These are phyloP conservation scores for Sebastes hubbsi DNA, from an alignment of 2,797 vertebrate species.

Conservation along the genomic window DNA sequence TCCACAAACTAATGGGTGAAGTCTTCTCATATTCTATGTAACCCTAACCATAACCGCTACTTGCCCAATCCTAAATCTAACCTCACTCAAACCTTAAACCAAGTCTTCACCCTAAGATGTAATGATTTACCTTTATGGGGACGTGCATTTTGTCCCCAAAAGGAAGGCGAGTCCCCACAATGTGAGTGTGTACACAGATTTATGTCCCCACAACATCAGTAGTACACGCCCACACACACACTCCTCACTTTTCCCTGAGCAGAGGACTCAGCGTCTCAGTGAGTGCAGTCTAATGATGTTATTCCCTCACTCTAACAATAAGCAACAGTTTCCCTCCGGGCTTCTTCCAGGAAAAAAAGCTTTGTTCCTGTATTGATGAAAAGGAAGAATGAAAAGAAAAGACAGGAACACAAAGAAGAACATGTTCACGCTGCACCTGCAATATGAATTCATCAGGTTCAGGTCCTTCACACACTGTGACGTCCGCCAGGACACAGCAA, in stretches of 20 bases:
- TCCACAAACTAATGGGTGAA: too few species aligned
- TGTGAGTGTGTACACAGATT: neutral
- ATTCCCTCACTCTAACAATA: constrained; percentile 20
- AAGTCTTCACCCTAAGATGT: neutral
- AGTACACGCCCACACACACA: neutral
- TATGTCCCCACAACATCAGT: neutral
- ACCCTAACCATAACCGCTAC: too few species aligned
- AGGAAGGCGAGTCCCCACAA: neutral
- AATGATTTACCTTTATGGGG: neutral
- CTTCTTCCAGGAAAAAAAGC: constrained; percentile 47
- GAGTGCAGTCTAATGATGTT: constrained; percentile 12
- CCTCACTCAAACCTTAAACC: too few species aligned
- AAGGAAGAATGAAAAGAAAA: neutral
- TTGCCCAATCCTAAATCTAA: too few species aligned
- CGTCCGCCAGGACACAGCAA: neutral
- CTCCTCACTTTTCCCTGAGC: neutral
- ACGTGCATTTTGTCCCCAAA: neutral
- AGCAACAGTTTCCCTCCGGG: constrained; percentile 28
- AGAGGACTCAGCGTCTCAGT: neutral
- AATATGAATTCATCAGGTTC: neutral
- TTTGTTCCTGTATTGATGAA: constrained; percentile 8
- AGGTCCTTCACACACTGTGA: neutral
- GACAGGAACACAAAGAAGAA: neutral
- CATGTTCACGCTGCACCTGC: constrained; percentile 22
- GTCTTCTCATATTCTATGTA: too few species aligned